Evolutionary conservation across 1,140 invertebrate genomes (phyloP).

Genomic region (Polypedilum vanderplanki): DNA sequence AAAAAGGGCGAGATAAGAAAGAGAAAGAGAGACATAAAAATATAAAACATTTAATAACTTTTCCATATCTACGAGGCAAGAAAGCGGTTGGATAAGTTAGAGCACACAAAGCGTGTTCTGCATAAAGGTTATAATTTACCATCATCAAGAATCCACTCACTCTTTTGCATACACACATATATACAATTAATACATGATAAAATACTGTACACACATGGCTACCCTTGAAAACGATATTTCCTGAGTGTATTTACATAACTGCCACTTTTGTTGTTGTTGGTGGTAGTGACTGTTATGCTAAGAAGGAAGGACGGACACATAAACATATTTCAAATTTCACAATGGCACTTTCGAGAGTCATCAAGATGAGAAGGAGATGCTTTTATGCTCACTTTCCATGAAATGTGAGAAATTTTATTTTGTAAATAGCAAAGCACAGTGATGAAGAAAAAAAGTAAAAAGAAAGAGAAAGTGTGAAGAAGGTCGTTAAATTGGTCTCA

Average conservation of each 20-base stretch:
- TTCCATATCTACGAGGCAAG: constrained; percentile 1
- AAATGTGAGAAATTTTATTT: constrained; percentile 2
- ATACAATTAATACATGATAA: not conserved
- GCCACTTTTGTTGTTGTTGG: too few species aligned
- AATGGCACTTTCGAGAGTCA: constrained; percentile 1
- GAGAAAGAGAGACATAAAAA: constrained; percentile 25
- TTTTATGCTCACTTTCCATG: constrained; percentile 10
- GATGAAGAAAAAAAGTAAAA: too few species aligned
- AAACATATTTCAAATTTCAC: constrained; percentile 7
- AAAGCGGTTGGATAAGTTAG: too few species aligned
- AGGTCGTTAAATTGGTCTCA: too few species aligned
- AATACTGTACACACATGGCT: constrained; percentile 11
- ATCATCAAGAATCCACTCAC: too few species aligned
- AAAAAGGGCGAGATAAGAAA: constrained; percentile 29
- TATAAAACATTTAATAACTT: not conserved
- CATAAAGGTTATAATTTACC: too few species aligned
- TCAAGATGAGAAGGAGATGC: not conserved
- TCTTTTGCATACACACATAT: too few species aligned
- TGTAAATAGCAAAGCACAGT: too few species aligned
- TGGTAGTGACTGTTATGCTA: too few species aligned
- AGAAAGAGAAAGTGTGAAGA: too few species aligned
- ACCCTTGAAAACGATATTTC: not conserved
- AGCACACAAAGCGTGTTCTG: too few species aligned
- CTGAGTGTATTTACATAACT: too few species aligned
- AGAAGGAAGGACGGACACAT: not conserved